These are phyloP conservation scores for Actinia equina DNA, from an alignment of 64 coral and sea anemone genomes.

Conservation along the genomic window DNA sequence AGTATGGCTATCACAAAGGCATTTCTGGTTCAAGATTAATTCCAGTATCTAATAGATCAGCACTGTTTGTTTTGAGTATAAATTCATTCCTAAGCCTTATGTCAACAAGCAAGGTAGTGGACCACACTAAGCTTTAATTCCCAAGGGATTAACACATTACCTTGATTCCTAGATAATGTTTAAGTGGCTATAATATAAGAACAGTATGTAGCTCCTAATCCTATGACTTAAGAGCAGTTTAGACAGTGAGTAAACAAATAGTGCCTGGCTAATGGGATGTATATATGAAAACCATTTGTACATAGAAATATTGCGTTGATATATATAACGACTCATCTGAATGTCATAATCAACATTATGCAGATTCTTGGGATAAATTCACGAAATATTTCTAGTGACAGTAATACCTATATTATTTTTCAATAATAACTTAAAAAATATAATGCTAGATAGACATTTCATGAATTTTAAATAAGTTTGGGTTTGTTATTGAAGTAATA, in stretches of 20 bases:
- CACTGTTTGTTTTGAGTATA: neutral
- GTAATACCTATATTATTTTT: no score
- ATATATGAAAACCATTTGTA: neutral
- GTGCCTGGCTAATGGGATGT: neutral
- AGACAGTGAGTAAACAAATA: neutral
- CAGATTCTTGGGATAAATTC: neutral
- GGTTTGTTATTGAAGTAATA: no score
- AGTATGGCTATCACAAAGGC: no score
- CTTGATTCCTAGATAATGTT: slow-evolving; percentile 10
- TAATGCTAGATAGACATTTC: no score
- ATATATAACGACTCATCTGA: neutral
- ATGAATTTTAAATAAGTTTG: no score
- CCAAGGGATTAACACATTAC: neutral
- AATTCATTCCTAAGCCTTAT: neutral
- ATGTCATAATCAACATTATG: neutral
- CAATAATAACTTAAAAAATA: no score
- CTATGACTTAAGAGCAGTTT: neutral
- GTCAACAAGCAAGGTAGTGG: neutral
- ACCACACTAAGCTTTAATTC: slow-evolving; percentile 9
- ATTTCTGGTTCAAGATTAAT: no score
- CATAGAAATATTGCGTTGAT: neutral
- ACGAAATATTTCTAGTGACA: no score
- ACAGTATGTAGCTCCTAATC: slow-evolving; percentile 10
- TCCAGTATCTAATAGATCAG: neutral
- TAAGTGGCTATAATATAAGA: neutral